Percentiles rank a stretch among this genome's conserved stretches.
phyloP scores from a whole-genome alignment of 2,888 invertebrate species.

The Apodemia hepburni region DNA sequence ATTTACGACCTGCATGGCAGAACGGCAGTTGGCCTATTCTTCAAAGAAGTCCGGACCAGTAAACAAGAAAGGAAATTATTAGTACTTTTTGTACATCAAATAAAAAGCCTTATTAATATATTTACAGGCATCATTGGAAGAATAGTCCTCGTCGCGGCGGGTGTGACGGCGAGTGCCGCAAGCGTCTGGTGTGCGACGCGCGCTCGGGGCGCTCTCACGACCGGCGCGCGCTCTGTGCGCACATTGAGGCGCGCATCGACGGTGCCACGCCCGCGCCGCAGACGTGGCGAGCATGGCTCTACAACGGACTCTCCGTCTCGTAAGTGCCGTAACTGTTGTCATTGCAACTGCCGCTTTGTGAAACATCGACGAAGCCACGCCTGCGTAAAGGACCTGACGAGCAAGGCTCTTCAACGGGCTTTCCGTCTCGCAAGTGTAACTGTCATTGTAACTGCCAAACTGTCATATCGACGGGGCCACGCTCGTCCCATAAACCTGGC shows the following conservation, averaged over 20 bases:
- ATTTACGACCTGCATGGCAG: too few species aligned
- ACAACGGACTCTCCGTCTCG: slow-evolving; percentile 92
- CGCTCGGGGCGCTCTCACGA: slow-evolving; percentile 94
- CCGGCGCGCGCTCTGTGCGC: slow-evolving; percentile 89
- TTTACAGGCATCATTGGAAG: slow-evolving; percentile 90
- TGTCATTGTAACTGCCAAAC: slow-evolving; percentile 82
- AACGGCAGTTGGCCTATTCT: too few species aligned
- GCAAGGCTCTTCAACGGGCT: slow-evolving; percentile 78
- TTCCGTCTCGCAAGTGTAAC: neutral
- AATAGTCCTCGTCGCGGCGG: slow-evolving; percentile 90
- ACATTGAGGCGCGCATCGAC: slow-evolving; percentile 91
- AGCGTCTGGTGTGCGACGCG: slow-evolving; percentile 91
- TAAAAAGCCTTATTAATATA: too few species aligned
- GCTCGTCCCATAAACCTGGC: slow-evolving; percentile 79
- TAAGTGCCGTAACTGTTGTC: slow-evolving; percentile 78
- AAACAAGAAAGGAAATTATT: too few species aligned
- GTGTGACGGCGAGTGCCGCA: slow-evolving; percentile 93
- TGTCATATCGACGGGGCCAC: slow-evolving; percentile 88
- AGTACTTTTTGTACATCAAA: too few species aligned
- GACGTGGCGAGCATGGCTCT: slow-evolving; percentile 93
- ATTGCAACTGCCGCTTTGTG: neutral
- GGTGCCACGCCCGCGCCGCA: slow-evolving; percentile 83
- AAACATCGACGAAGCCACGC: slow-evolving; percentile 45
- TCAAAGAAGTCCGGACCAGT: too few species aligned
- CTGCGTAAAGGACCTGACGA: slow-evolving; percentile 64